These are phyloP conservation scores for Benitochromis conjunctus DNA, from an alignment of 2,113 vertebrate genomes.

Conservation along the genomic window DNA sequence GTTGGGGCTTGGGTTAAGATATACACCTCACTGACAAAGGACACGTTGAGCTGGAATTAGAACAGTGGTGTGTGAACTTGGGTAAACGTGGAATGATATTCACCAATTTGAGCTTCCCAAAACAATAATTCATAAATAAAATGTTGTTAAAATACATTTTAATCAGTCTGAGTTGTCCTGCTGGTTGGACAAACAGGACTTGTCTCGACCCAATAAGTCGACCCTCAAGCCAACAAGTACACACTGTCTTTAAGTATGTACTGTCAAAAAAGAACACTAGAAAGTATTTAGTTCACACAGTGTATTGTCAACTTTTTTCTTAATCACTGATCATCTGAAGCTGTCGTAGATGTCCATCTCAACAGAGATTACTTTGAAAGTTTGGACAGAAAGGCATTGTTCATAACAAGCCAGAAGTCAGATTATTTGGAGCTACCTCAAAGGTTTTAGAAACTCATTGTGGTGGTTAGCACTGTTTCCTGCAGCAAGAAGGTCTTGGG, in stretches of 20 bases:
- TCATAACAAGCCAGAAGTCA: neutral
- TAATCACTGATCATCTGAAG: neutral
- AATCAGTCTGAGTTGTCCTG: too few species aligned
- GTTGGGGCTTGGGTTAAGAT: neutral
- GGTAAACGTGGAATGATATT: neutral
- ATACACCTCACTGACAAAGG: neutral
- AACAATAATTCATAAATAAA: neutral
- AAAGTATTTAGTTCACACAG: too few species aligned
- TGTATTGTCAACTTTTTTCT: too few species aligned
- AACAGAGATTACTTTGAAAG: neutral
- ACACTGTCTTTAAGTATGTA: too few species aligned
- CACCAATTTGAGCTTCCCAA: neutral
- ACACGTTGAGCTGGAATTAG: neutral
- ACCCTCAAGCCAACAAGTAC: too few species aligned
- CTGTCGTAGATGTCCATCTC: neutral
- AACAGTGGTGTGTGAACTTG: neutral
- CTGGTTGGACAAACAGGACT: too few species aligned
- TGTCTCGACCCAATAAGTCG: too few species aligned
- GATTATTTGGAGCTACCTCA: neutral
- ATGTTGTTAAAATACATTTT: too few species aligned
- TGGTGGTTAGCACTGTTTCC: neutral
- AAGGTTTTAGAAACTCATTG: neutral
- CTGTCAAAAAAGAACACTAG: too few species aligned
- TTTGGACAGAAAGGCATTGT: neutral
- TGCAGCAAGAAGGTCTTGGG: neutral